Conservation (phyloP, 2,113 vertebrate genomes). For the Notothenia coriiceps region DNA sequence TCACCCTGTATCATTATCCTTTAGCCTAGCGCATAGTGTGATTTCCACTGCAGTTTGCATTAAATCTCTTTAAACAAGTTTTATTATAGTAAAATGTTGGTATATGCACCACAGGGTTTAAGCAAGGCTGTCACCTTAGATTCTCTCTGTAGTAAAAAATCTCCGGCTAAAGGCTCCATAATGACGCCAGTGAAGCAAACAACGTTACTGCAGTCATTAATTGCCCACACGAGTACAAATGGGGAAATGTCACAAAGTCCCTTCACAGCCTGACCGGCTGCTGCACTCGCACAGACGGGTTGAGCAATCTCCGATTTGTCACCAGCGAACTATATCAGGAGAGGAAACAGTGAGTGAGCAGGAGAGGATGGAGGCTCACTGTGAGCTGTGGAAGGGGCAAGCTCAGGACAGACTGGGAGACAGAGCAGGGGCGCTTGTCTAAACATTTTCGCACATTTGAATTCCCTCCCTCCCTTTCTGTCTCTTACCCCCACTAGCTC, state of each 20-base stretch:
- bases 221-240: constrained; percentile 51
- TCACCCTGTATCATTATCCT: background rate
- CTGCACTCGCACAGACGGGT: constrained; percentile 39
- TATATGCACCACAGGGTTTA: background rate
- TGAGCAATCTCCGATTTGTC: constrained; percentile 58
- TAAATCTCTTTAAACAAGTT: background rate
- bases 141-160: background rate
- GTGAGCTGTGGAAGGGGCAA: constrained; percentile 21
- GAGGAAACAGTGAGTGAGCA: constrained; percentile 26
- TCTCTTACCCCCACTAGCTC: background rate
- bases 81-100: background rate
- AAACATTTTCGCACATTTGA: constrained; percentile 64
- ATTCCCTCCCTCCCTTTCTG: background rate
- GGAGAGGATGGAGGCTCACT: background rate
- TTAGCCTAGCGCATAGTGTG: background rate
- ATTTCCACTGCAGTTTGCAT: background rate
- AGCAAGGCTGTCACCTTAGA: background rate
- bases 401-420: constrained; percentile 29
- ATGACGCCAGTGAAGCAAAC: constrained; percentile 54
- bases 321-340: constrained; percentile 36
- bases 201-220: constrained; percentile 49
- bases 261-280: constrained; percentile 21
- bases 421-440: constrained; percentile 36
- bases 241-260: constrained; percentile 62
- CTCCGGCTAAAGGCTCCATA: background rate